Evolutionary conservation across 2,797 vertebrate genomes (phyloP), one percentile per base, ranked within the genome.

Genomic region (Onychomys arenicola): DNA sequence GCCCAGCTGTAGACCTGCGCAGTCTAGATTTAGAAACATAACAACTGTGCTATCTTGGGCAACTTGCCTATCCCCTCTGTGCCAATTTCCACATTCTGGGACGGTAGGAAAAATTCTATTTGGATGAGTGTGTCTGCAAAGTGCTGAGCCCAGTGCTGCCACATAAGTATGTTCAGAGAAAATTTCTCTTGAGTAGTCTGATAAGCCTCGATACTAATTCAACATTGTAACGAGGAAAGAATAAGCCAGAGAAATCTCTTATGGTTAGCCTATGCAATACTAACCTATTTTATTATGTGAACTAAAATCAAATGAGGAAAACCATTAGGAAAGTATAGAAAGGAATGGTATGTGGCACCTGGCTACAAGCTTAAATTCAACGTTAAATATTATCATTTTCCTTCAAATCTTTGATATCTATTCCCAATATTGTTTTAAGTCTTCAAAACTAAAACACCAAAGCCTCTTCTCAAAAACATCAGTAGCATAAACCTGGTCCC

Each of bases 371-470:
- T 59, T 77, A 76, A 46, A 89, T 23, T 89, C 89, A 73, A 73
- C 69, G 94, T 94, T 82, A 4, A 61, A 84, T 69, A 80, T 61
- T 89, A 71, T 3, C 57, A 32, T 61, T 86, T 84, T 69, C 76
- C 82, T 95, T 93, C 52, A 82, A 86, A 49, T 65, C 43, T 71
- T 91, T 61, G 89, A 85, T n/a, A 61, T 46, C 25, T 78, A 65
- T 83, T 89, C 83, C 82, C 83, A 91, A 63, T 67, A 11, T 67
- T 55, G 71, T 49, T 75, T 80, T 46, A 78, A 83, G 52, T n/a
- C 43, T 90, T 67, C 55, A 63, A 88, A 94, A 92, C 57, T 65
- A 92, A 89, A 95, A 89, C 37, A 32, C 71, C 34, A 92, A 91
- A 40, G 1, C 43, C 76, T 77, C 9, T 80, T 85, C 43, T 88